Evolutionary conservation across 2,888 invertebrate species (phyloP), one percentile per base, ranked within the genome.

Genomic region (Agonopterix arenella): DNA sequence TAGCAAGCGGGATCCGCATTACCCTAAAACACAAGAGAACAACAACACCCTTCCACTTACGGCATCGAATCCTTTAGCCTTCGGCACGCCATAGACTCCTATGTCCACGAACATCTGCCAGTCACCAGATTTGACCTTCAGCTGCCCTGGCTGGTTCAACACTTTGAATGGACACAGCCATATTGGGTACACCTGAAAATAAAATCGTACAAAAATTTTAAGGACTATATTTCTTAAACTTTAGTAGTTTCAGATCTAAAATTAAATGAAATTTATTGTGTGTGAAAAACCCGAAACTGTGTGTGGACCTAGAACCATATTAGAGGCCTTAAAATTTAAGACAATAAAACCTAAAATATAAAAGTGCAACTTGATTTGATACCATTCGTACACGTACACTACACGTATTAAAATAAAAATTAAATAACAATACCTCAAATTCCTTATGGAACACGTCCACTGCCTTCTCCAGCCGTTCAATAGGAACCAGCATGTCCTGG

Each of bases 131-230:
- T 68, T 71, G 9, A 93, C 90, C 65, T 91, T 92, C 49, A 96
- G 81, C 85, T 95, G 91, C 0, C 96, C 96, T 0, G 94, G 94
- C 53, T 91, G 76, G 55, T 91, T 84, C 48, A 91, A 91, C 54
- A 96, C 79, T 63, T 90, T 92, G 79, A 95, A 95, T 0, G 96
- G 96, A 66, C 96, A 96, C 56, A 96, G 68, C 96, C 96, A 96
- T 2, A 96, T 79, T 0, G 96, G 96, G 67, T 95, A 96, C 37
- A 96, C 90, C 93, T 94, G 70, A 1, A 74, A 68, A 5, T 28
- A 13, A 13, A 13, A 13, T 2, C 1, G 1, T 13, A 13, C 2
- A 13, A 13, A 28, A 28, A 28, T 5, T 5, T 28, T 28, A 28
- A 5, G 1, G 28, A 28, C 7, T 5, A 28, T 18, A 18, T 7